Evolutionary conservation across 2,888 invertebrate genomes (phyloP), one percentile per base, ranked within the genome.

Genomic region (Leptinotarsa juncta): DNA sequence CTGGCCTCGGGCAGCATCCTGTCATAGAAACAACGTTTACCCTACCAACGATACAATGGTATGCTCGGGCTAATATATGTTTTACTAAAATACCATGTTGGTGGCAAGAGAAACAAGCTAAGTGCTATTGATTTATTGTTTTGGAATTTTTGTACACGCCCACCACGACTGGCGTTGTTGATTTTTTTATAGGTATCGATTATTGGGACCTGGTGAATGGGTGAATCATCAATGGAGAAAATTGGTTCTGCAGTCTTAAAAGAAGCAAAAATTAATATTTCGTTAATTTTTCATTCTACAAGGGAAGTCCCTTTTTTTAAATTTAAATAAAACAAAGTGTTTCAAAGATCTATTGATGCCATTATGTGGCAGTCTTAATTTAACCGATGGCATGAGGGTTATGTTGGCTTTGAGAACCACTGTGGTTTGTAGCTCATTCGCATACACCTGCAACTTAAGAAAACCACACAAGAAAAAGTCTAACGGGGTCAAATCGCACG

Each of bases 81-180:
- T 82, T 84, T 82, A 83, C 83, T 84, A 84, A 85, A 78, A 84
- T 84, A 84, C 76, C 84, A 84, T 81, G 84, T 84, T 84, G 84
- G 85, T 84, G 84, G 84, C 83, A 74, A 71, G 72, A 74, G 69
- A 76, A 77, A 74, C 75, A 70, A 73, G 72, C 72, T 66, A 74
- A 72, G 67, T 71, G 73, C 69, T 20, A 75, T 78, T 82, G 81
- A 81, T 82, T 82, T 82, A 82, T 82, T 78, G 77, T 71, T 76
- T 77, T 69, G 72, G 77, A 75, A 76, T 75, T 77, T 79, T 79
- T 75, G 72, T 68, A 68, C 76, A 80, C 82, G 81, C 79, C 81
- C 75, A 80, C 75, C 32, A 66, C 20, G 67, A 67, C 77, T 78
- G 74, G 80, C 75, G 74, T 79, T 71, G 71, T 75, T 62, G 48